Evolutionary conservation across 2,113 vertebrate species (phyloP), one percentile per base, ranked within the genome.

Genomic region (Tragelaphus imberbis): DNA sequence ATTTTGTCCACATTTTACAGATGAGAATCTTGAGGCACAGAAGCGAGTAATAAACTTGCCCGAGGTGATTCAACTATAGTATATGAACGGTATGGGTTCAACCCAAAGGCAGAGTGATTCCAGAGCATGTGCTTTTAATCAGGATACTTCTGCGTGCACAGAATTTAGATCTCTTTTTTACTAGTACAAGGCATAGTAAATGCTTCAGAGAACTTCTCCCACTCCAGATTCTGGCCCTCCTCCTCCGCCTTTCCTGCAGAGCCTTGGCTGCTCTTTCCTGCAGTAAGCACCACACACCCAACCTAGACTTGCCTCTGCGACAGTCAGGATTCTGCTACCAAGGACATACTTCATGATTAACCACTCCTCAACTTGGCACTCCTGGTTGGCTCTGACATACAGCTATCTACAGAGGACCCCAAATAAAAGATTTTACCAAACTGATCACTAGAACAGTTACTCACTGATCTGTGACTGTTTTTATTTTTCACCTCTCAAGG

Each of bases 91-190:
- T 27, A n/a, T 11, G 21, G 40, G 27, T 36, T 90, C 51, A 89
- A 55, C 4, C 7, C 80, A 36, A 85, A 92, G 55, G 4, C 75
- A 80, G n/a, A 87, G 80, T 58, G 47, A 93, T 77, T 65, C 53
- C 36, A 58, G 33, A 55, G 53, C 3, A 5, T 88, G 14, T 55
- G 36, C 36, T 95, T 44, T 81, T 77, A 56, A 44, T 75, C 40
- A 33, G 21, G 25, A 86, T 15, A 79, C 12, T 56, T 27, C 5
- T 85, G 82, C 55, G 71, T 59, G 80, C 44, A 30, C 25, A 84
- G 21, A 85, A 55, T 88, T 84, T n/a, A 88, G 84, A 51, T 90
- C 12, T 19, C 68, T 98, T 85, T 81, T 49, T 79, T 17, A 40
- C 53, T n/a, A 84, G 51, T 25, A 82, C 51, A 95, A 88, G 17